Evolutionary conservation across 2,113 vertebrate species (phyloP), one percentile per base, ranked within the genome.

Genomic region (Phrynocephalus versicolor): DNA sequence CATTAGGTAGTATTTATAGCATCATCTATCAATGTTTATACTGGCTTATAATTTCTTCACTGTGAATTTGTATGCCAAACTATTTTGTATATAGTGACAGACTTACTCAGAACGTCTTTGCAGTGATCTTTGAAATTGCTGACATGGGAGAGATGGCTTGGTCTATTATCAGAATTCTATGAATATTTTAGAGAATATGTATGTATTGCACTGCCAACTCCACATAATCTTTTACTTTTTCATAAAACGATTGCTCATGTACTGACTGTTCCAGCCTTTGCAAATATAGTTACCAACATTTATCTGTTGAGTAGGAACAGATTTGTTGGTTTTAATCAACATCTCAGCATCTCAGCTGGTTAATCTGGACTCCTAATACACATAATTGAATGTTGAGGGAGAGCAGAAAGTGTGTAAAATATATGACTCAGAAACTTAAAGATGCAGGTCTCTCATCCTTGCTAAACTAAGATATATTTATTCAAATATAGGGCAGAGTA

Each of bases 41-140:
- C 89, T 93, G 89, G 93, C 93, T 93, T 93, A 90, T 89, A 93
- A 87, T 58, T 85, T 93, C 88, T 92, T 91, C 21, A 0, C 18
- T 65, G 79, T 81, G 81, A 71, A 82, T 96, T 96, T 96, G 95
- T 96, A 95, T 90, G 92, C 94, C 70, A 78, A 79, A 93, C 91
- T 81, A 77, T 91, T 93, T 88, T 92, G 71, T 89, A 39, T 73
- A 83, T 74, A 88, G 84, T 91, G 94, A 96, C 94, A 85, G 90
- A 96, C 96, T 93, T 95, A 93, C 95, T 92, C 57, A 83, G 80
- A 86, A 86, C 41, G 82, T 81, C 65, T 88, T 95, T 92, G 91
- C 91, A 84, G 30, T 96, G 96, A 97, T 96, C 96, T 97, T 94
- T 96, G 91, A 94, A 96, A 95, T 89, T 92, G 95, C 96, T 96